Conservation (phyloP, 2,888 invertebrate species). For the Leucania comma region DNA sequence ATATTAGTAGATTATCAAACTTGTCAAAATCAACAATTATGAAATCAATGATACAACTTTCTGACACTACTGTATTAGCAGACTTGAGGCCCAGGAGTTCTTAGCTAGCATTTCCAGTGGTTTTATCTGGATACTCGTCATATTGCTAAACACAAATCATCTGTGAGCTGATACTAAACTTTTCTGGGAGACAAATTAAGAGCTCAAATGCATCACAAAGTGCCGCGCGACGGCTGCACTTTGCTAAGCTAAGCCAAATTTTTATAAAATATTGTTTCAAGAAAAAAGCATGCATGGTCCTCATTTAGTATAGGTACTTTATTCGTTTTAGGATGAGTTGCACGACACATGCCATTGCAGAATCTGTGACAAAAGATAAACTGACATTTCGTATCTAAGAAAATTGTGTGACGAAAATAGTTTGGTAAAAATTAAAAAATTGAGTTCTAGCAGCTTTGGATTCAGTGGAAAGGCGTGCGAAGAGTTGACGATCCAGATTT, state of each 20-base stretch:
- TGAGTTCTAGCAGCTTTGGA: no score
- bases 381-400: not conserved
- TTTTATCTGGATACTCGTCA: not conserved
- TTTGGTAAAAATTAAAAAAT: no score
- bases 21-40: no score
- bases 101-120: not conserved
- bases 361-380: not conserved
- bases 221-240: no score
- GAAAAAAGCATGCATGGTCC: constrained; percentile 9
- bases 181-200: not conserved
- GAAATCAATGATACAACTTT: no score
- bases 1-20: no score
- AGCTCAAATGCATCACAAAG: no score
- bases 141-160: not conserved
- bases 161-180: not conserved
- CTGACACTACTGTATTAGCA: no score
- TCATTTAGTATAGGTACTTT: constrained; percentile 22
- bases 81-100: no score
- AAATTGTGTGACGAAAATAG: no score
- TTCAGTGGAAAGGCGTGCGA: no score
- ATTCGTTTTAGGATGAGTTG: constrained; percentile 16
- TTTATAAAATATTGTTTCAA: not conserved
- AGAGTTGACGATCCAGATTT: no score
- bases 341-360: constrained; percentile 12
- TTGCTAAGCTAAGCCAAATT: not conserved